Percentiles rank a stretch among this genome's conserved stretches.
phyloP scores from a whole-genome alignment of 2,797 vertebrate genomes.

The Myotis myotis region DNA sequence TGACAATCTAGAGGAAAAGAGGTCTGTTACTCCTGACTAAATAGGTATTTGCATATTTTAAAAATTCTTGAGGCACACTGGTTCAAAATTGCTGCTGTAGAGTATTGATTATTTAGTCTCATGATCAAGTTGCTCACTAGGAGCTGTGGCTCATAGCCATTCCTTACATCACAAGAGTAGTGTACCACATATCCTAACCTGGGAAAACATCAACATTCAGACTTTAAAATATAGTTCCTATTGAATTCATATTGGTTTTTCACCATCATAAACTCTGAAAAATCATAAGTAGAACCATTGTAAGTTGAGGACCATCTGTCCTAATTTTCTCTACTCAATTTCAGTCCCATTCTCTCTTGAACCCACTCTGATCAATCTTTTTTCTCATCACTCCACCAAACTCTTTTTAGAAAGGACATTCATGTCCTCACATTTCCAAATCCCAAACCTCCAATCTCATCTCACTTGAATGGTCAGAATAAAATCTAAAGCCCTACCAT shows the following conservation, averaged over 20 bases:
- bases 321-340: neutral
- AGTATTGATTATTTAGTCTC: neutral
- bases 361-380: neutral
- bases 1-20: neutral
- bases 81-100: neutral
- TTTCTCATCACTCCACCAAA: neutral
- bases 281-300: neutral
- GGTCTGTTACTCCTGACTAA: neutral
- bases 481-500: neutral
- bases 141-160: neutral
- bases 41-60: neutral
- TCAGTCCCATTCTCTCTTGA: neutral
- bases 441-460: neutral
- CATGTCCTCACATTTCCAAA: neutral
- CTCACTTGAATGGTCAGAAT: neutral
- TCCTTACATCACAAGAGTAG: neutral
- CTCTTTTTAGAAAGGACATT: neutral
- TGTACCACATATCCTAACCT: neutral
- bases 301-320: neutral
- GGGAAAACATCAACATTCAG: neutral
- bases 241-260: neutral
- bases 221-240: neutral
- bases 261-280: neutral
- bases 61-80: neutral
- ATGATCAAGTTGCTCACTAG: neutral